Evolutionary conservation across 2,888 invertebrate species (phyloP), one percentile per base, ranked within the genome.

Genomic region (Drosophila buzzatii): DNA sequence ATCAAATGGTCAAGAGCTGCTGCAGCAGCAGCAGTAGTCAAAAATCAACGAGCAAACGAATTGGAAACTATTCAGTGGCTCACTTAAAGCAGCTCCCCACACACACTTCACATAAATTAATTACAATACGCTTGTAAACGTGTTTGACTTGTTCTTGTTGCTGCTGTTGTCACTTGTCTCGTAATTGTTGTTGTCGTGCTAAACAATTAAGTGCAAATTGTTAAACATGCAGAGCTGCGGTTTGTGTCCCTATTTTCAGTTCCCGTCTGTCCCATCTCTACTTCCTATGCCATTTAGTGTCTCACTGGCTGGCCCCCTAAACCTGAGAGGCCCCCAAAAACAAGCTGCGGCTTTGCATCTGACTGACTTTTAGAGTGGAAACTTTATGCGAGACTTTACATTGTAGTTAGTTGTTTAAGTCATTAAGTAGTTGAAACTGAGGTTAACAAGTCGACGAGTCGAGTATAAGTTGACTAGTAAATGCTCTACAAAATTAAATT

Each of bases 101-200:
- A 45, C 71, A 45, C 71, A 70, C 63, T 84, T 59, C 67, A 79
- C 87, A 89, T 85, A 84, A 89, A 85, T 85, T 89, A 89, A 89
- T 89, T 85, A 85, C 76, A 87, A 79, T 75, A 52, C 60, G 74
- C 81, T 73, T 71, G 70, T 73, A 69, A 74, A 73, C 81, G 75
- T 73, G 70, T 63, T 57, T 52, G 41, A 45, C 49, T 31, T 9
- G 39, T 77, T 64, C 42, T 61, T 70, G 73, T 58, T 81, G 59
- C 53, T 47, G 56, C 37, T 42, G 67, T 62, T 67, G 51, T 70
- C 68, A 47, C 37, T 63, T 63, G 47, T 62, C 45, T 66, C 42
- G 31, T 52, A 49, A 47, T 70, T 76, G 68, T 70, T 70, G 76
- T 70, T 74, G 68, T 72, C 69, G 67, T 70, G 62, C 70, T 67